Conservation (phyloP, 2,113 vertebrate genomes). For the Ahaetulla prasina region DNA sequence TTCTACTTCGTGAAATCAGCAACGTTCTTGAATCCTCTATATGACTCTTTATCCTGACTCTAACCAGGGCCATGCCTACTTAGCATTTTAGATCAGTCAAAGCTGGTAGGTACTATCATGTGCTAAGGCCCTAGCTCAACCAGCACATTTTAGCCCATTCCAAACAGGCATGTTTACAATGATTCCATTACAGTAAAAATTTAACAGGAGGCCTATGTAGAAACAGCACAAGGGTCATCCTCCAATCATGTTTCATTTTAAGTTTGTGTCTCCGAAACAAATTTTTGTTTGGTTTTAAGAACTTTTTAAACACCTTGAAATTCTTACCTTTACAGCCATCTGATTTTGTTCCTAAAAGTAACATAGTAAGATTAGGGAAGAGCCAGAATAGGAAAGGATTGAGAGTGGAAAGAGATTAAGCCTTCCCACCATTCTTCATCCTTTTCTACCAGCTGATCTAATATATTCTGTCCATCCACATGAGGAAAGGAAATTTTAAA, state of each 20-base stretch:
- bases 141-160: not conserved
- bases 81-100: not conserved
- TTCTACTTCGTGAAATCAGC: not conserved
- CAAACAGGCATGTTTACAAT: not conserved
- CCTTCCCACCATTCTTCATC: not conserved
- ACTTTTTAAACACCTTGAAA: not conserved
- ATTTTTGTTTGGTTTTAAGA: not conserved
- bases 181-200: not conserved
- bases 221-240: not conserved
- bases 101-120: not conserved
- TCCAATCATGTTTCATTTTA: not conserved
- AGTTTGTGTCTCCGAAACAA: not conserved
- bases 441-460: not conserved
- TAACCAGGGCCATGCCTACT: not conserved
- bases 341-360: not conserved
- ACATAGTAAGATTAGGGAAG: not conserved
- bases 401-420: not conserved
- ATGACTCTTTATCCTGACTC: not conserved
- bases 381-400: not conserved
- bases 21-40: not conserved
- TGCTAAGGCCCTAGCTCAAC: not conserved
- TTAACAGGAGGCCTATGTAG: not conserved
- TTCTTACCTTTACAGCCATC: no score
- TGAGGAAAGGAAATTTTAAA: not conserved
- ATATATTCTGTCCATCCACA: not conserved